Percentiles rank a stretch among this genome's conserved stretches.
phyloP scores from a whole-genome alignment of 2,888 invertebrate species.

The Ischnus inquisitorius region DNA sequence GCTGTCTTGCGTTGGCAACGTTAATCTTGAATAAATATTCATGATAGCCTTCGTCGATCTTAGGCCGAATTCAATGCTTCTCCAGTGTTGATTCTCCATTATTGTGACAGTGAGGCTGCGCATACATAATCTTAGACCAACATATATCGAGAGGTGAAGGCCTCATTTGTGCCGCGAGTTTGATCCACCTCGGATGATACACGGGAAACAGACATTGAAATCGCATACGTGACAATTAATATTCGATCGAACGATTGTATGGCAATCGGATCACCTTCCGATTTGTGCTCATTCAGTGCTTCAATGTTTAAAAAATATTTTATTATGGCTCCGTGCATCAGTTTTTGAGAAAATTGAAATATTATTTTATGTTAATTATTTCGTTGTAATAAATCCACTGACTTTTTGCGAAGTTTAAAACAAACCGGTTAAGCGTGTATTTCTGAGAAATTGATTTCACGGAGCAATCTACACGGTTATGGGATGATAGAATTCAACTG shows the following conservation, averaged over 20 bases:
- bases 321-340: too few relatives aligned
- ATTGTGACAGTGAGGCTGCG: neutral
- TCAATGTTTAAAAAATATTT: too few relatives aligned
- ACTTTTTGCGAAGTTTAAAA: neutral
- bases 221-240: neutral
- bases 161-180: too few relatives aligned
- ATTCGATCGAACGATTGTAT: too few relatives aligned
- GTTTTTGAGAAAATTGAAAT: too few relatives aligned
- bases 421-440: too few relatives aligned
- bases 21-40: constrained; percentile 44
- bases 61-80: neutral
- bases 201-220: neutral
- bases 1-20: neutral
- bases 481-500: neutral
- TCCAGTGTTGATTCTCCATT: neutral
- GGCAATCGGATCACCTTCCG: too few relatives aligned
- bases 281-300: too few relatives aligned
- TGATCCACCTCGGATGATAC: neutral
- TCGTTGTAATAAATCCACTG: neutral
- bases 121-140: neutral
- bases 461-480: neutral
- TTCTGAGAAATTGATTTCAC: neutral
- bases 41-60: constrained; percentile 6
- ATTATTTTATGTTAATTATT: too few relatives aligned
- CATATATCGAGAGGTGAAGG: neutral